Evolutionary conservation across 2,888 invertebrate species (phyloP), one percentile per base, ranked within the genome.

Genomic region (Calameuta pallipes): DNA sequence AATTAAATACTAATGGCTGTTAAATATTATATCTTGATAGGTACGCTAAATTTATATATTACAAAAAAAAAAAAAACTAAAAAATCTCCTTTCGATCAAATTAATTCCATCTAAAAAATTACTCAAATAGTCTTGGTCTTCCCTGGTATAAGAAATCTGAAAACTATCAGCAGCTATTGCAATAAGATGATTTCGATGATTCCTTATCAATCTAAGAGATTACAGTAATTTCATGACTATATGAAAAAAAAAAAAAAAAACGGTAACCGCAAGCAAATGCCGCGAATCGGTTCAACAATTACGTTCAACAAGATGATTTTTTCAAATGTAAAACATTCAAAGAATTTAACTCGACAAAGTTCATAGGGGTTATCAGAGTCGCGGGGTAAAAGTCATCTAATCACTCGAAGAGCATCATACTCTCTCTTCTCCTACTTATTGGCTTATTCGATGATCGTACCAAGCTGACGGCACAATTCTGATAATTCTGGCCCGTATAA

Each of bases 381-480:
- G 76, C 83, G 83, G 87, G 86, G 83, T 86, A 88, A 89, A 89
- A 88, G 89, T 89, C 88, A 87, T 85, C 84, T 84, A 82, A 85
- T 84, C 83, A 70, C 77, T 79, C 79, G 75, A 74, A 75, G 73
- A 76, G 74, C 79, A 80, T 80, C 78, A 80, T 78, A 76, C 76
- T 80, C 78, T 69, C 78, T 78, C 75, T 37, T 74, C 78, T 82
- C 80, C 82, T 76, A 84, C 83, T 82, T 81, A 87, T 87, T 85
- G 87, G 84, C 78, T 82, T 81, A 80, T 76, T 81, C 82, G 83
- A 86, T 85, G 83, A 83, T 77, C 41, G 77, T 77, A 78, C 74
- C 30, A 79, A 78, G 56, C 75, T 80, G 78, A 77, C 78, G 33
- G 41, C 70, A 76, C 77, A 68, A 80, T 80, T 75, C 76, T 81